Percentiles rank a stretch among this genome's conserved stretches.
Conservation (phyloP, 2,888 invertebrate genomes). For the Eristalis tenax region DNA sequence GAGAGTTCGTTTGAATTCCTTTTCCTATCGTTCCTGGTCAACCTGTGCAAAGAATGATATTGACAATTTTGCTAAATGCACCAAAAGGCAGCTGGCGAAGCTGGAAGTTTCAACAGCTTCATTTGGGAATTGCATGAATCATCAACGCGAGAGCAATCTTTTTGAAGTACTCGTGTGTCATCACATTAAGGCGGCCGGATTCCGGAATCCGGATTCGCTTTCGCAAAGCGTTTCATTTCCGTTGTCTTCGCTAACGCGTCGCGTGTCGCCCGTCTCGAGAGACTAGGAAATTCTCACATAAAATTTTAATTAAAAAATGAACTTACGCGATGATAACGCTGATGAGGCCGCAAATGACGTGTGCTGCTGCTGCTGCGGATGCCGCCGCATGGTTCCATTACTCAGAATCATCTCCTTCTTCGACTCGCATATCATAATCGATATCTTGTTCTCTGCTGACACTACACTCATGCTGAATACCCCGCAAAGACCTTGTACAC, state of each 20-base stretch:
- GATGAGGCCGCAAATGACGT: slow-evolving; percentile 2
- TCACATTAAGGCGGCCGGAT: not conserved
- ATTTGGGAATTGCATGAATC: too few relatives aligned
- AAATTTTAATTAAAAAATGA: slow-evolving; percentile 61
- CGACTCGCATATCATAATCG: slow-evolving; percentile 73
- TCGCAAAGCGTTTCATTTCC: not conserved
- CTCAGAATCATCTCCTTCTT: slow-evolving; percentile 72
- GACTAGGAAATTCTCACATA: slow-evolving; percentile 30
- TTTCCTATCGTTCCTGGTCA: too few relatives aligned
- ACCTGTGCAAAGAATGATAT: too few relatives aligned
- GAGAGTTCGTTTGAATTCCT: too few relatives aligned
- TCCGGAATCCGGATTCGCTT: not conserved
- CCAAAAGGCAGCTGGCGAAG: too few relatives aligned
- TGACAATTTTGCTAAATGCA: too few relatives aligned
- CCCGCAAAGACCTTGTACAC: not conserved
- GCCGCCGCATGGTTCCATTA: slow-evolving; percentile 49
- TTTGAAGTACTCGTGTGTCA: too few relatives aligned
- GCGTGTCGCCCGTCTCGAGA: not conserved
- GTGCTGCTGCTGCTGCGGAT: slow-evolving; percentile 16
- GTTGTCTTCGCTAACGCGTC: not conserved
- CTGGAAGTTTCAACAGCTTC: too few relatives aligned
- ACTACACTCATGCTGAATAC: slow-evolving; percentile 70
- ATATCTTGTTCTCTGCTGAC: slow-evolving; percentile 72
- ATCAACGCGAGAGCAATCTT: too few relatives aligned
- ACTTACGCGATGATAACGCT: slow-evolving; percentile 56